Percentiles rank a stretch among this genome's conserved stretches.
Conservation (phyloP, 2,888 invertebrate genomes). For the Caradrina clavipalpis region DNA sequence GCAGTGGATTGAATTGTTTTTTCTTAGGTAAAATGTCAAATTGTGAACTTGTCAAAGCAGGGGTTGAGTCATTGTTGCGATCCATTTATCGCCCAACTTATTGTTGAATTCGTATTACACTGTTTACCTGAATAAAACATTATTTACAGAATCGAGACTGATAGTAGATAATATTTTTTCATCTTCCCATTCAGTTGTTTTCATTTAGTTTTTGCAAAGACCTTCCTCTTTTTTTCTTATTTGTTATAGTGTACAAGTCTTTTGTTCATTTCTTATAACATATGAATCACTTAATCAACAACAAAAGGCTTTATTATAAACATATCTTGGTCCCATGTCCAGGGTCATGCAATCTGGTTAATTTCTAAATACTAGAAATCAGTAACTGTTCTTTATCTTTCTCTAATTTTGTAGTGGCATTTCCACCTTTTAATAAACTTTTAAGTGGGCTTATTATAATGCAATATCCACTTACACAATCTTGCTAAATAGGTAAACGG, state of each 20-base stretch:
- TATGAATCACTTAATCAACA: slow-evolving; percentile 52
- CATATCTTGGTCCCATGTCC: slow-evolving; percentile 14
- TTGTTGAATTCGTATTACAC: slow-evolving; percentile 71
- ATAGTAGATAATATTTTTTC: slow-evolving; percentile 40
- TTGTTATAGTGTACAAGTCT: slow-evolving; percentile 41
- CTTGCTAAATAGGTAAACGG: slow-evolving; percentile 39
- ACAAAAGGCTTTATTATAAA: slow-evolving; percentile 44
- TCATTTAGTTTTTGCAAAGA: slow-evolving; percentile 52
- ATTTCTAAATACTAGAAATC: slow-evolving; percentile 9
- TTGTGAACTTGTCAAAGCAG: slow-evolving; percentile 88
- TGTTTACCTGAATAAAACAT: slow-evolving; percentile 72
- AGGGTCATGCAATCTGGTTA: slow-evolving; percentile 1
- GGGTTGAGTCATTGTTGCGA: slow-evolving; percentile 90
- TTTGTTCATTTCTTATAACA: slow-evolving; percentile 57
- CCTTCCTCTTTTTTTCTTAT: slow-evolving; percentile 23
- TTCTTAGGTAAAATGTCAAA: slow-evolving; percentile 88
- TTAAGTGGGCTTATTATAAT: slow-evolving; percentile 26
- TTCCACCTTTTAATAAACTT: slow-evolving; percentile 15
- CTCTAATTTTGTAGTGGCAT: slow-evolving; percentile 12
- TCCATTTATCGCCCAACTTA: slow-evolving; percentile 76
- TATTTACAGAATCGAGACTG: slow-evolving; percentile 48
- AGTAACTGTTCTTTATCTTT: slow-evolving; percentile 23
- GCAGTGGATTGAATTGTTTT: slow-evolving; percentile 83
- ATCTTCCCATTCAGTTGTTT: slow-evolving; percentile 54
- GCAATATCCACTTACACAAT: slow-evolving; percentile 30